Evolutionary conservation across 2,888 invertebrate species (phyloP).

Genomic region (Pseudococcus jackbeardsleyi): DNA sequence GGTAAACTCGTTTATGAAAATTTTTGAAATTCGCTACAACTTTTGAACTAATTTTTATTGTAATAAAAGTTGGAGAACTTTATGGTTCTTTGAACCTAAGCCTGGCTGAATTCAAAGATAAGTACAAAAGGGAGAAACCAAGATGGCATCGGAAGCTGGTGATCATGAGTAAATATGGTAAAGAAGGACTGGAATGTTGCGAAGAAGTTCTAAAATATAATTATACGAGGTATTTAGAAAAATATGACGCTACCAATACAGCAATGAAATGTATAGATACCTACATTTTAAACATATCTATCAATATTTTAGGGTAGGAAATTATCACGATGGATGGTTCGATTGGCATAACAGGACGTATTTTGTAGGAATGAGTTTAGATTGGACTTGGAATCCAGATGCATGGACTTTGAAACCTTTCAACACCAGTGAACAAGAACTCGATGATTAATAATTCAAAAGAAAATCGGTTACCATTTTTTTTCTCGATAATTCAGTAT

Average conservation of each 20-base stretch:
- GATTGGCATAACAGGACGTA: slow-evolving; percentile 4
- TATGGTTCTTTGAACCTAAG: not conserved
- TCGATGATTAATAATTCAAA: no score
- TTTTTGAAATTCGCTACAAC: not conserved
- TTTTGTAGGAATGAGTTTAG: not conserved
- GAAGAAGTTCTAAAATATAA: slow-evolving; percentile 11
- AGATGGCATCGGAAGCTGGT: slow-evolving; percentile 26
- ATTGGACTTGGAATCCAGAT: not conserved
- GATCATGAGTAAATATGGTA: slow-evolving; percentile 1
- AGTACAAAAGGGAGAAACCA: not conserved
- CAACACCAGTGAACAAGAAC: no score
- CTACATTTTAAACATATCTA: not conserved
- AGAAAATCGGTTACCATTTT: no score
- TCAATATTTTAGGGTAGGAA: not conserved
- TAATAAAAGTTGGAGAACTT: not conserved
- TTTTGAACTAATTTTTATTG: not conserved
- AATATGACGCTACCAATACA: not conserved
- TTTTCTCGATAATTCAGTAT: no score
- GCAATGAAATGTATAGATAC: not conserved
- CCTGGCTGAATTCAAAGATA: not conserved
- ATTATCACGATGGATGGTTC: slow-evolving; percentile 6
- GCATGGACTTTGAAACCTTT: not conserved
- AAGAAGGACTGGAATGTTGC: slow-evolving; percentile 12
- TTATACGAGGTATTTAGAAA: not conserved
- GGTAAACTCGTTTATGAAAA: not conserved